phyloP scores from a whole-genome alignment of 2,888 invertebrate genomes.

The Mythimna loreyi region DNA sequence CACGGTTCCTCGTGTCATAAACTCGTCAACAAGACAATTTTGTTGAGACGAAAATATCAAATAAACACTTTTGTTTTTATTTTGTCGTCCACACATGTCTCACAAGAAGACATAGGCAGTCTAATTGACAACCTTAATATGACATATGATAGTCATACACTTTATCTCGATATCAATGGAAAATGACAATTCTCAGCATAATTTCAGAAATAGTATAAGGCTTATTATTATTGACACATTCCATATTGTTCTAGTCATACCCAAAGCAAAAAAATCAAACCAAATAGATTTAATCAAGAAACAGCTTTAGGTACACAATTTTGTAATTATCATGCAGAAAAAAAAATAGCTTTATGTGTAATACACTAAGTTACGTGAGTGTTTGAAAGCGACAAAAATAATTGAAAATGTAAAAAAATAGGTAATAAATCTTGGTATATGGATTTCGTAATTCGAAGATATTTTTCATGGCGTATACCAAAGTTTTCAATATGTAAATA shows the following conservation, averaged over 20 bases:
- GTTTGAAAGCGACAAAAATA: slow-evolving; percentile 62
- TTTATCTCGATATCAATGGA: slow-evolving; percentile 41
- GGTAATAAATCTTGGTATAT: slow-evolving; percentile 73
- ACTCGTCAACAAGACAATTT: slow-evolving; percentile 33
- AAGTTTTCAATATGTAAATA: slow-evolving; percentile 74
- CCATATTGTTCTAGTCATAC: slow-evolving; percentile 62
- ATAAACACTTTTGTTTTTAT: slow-evolving; percentile 41
- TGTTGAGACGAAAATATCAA: slow-evolving; percentile 36
- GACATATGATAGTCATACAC: slow-evolving; percentile 55
- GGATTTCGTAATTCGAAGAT: slow-evolving; percentile 73
- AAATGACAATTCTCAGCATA: slow-evolving; percentile 33
- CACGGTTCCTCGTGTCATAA: slow-evolving; percentile 76
- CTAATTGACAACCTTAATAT: slow-evolving; percentile 47
- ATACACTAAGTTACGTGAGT: slow-evolving; percentile 51
- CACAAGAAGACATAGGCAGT: slow-evolving; percentile 22
- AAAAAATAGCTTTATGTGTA: slow-evolving; percentile 74
- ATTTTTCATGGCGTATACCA: slow-evolving; percentile 79
- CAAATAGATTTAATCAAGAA: slow-evolving; percentile 48
- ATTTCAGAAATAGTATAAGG: slow-evolving; percentile 53
- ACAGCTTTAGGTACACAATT: slow-evolving; percentile 59
- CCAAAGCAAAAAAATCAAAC: slow-evolving; percentile 57
- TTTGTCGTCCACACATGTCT: slow-evolving; percentile 37
- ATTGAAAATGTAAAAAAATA: slow-evolving; percentile 62
- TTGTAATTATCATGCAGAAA: slow-evolving; percentile 65
- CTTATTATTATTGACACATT: slow-evolving; percentile 56